These are phyloP conservation scores for Laupala kohalensis DNA, from an alignment of 1,140 invertebrate genomes.

Conservation along the genomic window DNA sequence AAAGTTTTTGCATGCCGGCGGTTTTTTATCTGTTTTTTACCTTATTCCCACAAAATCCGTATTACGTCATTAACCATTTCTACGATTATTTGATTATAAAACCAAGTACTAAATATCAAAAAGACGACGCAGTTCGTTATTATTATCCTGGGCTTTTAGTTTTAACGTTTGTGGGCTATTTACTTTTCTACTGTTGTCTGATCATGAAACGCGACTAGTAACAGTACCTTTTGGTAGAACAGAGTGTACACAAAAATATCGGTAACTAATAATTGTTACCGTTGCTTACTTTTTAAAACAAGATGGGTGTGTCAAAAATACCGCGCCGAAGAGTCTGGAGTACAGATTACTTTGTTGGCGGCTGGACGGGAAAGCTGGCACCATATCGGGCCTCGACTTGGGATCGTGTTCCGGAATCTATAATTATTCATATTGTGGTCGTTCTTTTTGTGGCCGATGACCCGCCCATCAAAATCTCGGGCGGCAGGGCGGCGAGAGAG, in stretches of 20 bases:
- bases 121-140: no score
- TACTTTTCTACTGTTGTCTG: no score
- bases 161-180: no score
- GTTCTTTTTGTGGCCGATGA: not conserved
- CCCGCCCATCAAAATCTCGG: not conserved
- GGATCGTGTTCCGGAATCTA: not conserved
- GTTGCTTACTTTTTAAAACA: slow-evolving; percentile 10
- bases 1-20: no score
- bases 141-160: no score
- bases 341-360: not conserved
- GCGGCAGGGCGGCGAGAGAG: not conserved
- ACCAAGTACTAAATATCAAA: no score
- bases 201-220: no score
- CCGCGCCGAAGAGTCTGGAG: not conserved
- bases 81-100: no score
- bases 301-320: slow-evolving; percentile 8
- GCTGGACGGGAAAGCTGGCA: slow-evolving; percentile 4
- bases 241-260: not conserved
- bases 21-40: no score
- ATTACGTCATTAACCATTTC: no score
- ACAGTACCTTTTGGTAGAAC: not conserved
- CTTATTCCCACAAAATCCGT: no score
- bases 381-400: not conserved
- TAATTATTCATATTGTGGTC: slow-evolving; percentile 6
- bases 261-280: slow-evolving; percentile 7